Conservation (phyloP, 2,888 invertebrate species). For the Cerastoderma edule region DNA sequence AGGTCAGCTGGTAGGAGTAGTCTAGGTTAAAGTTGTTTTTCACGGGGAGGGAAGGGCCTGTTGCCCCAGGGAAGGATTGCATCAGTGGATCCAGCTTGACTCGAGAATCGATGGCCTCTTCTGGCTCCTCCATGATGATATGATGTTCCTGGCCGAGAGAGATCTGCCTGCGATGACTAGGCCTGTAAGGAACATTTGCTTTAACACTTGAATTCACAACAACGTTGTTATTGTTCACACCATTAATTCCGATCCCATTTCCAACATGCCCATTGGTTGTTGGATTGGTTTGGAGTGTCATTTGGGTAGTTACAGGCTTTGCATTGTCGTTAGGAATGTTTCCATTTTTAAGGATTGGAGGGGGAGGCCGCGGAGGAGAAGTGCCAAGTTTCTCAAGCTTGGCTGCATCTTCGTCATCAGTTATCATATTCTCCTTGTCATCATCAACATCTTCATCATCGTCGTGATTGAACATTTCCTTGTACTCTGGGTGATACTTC, state of each 20-base stretch:
- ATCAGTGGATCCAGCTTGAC: slow-evolving; percentile 68
- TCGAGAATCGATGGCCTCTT: slow-evolving; percentile 63
- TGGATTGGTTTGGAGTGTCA: slow-evolving; percentile 6
- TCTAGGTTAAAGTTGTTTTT: slow-evolving; percentile 76
- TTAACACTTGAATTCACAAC: slow-evolving; percentile 23
- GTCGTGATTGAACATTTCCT: slow-evolving; percentile 64
- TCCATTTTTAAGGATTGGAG: slow-evolving; percentile 49
- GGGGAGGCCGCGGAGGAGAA: slow-evolving; percentile 43
- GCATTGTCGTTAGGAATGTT: slow-evolving; percentile 23
- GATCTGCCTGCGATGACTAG: slow-evolving; percentile 70
- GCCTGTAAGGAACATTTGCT: slow-evolving; percentile 45
- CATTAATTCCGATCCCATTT: background rate
- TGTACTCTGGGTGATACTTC: slow-evolving; percentile 71
- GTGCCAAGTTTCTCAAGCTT: slow-evolving; percentile 28
- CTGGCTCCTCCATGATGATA: slow-evolving; percentile 75
- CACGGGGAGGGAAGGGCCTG: slow-evolving; percentile 72
- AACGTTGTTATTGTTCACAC: background rate
- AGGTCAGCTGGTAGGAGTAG: slow-evolving; percentile 75
- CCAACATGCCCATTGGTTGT: slow-evolving; percentile 51
- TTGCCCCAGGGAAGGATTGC: slow-evolving; percentile 63
- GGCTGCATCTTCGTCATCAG: slow-evolving; percentile 36
- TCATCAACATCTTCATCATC: slow-evolving; percentile 41
- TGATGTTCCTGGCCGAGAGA: slow-evolving; percentile 65
- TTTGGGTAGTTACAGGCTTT: background rate
- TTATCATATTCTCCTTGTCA: slow-evolving; percentile 32